A percentile compares a stretch with the other conserved stretches of the same genome.
Evolutionary conservation across 2,888 invertebrate species (phyloP).

Genomic region (Chymomyza fuscimana): DNA sequence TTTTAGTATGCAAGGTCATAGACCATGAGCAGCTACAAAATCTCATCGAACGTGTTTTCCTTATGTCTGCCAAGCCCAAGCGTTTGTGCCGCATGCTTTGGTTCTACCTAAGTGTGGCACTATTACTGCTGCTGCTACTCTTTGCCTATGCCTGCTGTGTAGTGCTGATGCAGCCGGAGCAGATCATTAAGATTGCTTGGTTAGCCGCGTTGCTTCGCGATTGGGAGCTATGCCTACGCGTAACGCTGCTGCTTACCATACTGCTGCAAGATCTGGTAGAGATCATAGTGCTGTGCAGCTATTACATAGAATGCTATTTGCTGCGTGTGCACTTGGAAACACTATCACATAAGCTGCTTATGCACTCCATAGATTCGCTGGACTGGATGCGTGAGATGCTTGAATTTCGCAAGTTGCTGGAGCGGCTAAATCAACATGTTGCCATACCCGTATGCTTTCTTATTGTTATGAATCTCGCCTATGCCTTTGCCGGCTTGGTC

Average conservation of each 20-base stretch:
- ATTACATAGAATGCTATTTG: constrained; percentile 90
- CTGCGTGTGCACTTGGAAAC: constrained; percentile 87
- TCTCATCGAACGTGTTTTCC: constrained; percentile 90
- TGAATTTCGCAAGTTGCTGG: constrained; percentile 88
- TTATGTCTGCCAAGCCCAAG: constrained; percentile 86
- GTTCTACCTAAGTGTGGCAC: constrained; percentile 86
- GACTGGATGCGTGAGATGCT: constrained; percentile 92
- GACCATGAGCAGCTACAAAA: constrained; percentile 91
- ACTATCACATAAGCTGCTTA: constrained; percentile 86
- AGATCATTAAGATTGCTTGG: constrained; percentile 67
- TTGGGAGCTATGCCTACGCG: constrained; percentile 61
- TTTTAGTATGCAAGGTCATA: constrained; percentile 86
- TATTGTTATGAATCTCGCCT: constrained; percentile 87
- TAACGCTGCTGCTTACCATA: constrained; percentile 85
- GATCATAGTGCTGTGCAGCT: constrained; percentile 90
- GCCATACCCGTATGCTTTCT: constrained; percentile 89
- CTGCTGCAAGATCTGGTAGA: constrained; percentile 90
- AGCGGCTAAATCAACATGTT: constrained; percentile 88
- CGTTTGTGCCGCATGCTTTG: constrained; percentile 86
- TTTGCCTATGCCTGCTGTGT: constrained; percentile 82
- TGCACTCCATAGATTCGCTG: constrained; percentile 85
- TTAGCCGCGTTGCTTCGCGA: constrained; percentile 52
- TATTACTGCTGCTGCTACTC: constrained; percentile 86
- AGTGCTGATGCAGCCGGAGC: constrained; percentile 67
- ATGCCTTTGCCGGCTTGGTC: constrained; percentile 85